Evolutionary conservation across 1,140 invertebrate genomes (phyloP).

Genomic region (Euura lappo): DNA sequence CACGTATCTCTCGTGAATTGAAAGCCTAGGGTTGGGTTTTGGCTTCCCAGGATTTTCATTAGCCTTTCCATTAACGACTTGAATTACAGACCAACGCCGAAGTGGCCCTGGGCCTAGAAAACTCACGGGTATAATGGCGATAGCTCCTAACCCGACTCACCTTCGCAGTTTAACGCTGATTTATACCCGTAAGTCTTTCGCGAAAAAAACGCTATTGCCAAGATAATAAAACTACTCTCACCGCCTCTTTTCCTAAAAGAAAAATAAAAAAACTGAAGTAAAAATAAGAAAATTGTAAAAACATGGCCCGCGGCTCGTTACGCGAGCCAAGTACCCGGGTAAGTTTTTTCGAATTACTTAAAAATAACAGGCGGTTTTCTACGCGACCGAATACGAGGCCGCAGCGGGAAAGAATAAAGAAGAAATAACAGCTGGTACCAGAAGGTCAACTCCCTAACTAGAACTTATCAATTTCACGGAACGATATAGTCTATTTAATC

Average conservation of each 20-base stretch:
- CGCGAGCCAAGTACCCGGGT: background rate
- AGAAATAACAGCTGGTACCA: conserved; percentile 2
- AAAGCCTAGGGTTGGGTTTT: background rate
- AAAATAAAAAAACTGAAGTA: too few species aligned
- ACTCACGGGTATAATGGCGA: background rate
- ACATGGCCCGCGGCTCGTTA: background rate
- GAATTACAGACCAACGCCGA: conserved; percentile 2
- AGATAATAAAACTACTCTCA: too few species aligned
- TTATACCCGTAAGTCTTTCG: background rate
- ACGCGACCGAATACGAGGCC: background rate
- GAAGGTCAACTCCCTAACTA: conserved; percentile 5
- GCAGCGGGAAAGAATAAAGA: background rate
- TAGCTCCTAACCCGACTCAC: background rate
- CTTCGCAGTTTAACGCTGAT: background rate
- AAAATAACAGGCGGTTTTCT: background rate
- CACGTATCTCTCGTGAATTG: background rate
- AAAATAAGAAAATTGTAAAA: too few species aligned
- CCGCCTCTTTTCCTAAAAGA: too few species aligned
- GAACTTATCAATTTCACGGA: conserved; percentile 16
- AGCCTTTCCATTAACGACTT: background rate
- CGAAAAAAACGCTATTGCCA: too few species aligned
- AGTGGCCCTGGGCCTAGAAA: background rate
- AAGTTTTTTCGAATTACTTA: background rate
- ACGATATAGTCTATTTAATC: conserved; percentile 13
- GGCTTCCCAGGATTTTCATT: background rate